phyloP scores from a whole-genome alignment of 2,888 invertebrate species.

The Erebia aethiops region DNA sequence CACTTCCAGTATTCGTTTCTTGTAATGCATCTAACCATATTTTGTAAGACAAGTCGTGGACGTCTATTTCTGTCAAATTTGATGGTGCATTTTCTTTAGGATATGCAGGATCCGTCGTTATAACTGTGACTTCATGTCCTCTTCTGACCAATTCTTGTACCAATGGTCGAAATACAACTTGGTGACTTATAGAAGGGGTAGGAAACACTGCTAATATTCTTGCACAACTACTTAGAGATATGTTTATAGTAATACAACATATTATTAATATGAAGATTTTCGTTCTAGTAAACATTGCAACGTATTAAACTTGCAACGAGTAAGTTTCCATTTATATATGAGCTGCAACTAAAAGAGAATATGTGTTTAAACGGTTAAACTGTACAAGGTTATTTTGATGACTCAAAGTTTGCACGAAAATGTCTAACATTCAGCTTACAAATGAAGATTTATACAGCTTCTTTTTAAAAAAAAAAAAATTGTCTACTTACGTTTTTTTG shows the following conservation, averaged over 20 bases:
- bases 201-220: slow-evolving; percentile 58
- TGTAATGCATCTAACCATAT: slow-evolving; percentile 38
- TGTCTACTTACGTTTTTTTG: too few relatives aligned
- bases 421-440: too few relatives aligned
- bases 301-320: not conserved
- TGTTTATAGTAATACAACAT: not conserved
- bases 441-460: too few relatives aligned
- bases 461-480: too few relatives aligned
- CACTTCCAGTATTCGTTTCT: slow-evolving; percentile 11
- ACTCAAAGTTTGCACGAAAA: not conserved
- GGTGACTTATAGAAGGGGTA: slow-evolving; percentile 59
- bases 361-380: not conserved
- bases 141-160: slow-evolving; percentile 52
- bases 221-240: slow-evolving; percentile 42
- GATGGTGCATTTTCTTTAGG: slow-evolving; percentile 37
- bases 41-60: slow-evolving; percentile 45
- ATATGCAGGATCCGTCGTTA: slow-evolving; percentile 53
- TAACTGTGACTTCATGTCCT: slow-evolving; percentile 58
- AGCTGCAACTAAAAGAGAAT: too few relatives aligned
- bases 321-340: not conserved
- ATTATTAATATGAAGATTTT: not conserved
- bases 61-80: slow-evolving; percentile 56
- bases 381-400: not conserved
- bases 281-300: not conserved
- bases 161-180: slow-evolving; percentile 51